phyloP scores from a whole-genome alignment of 1,140 invertebrate genomes.

The Pristionchus pacificus region DNA sequence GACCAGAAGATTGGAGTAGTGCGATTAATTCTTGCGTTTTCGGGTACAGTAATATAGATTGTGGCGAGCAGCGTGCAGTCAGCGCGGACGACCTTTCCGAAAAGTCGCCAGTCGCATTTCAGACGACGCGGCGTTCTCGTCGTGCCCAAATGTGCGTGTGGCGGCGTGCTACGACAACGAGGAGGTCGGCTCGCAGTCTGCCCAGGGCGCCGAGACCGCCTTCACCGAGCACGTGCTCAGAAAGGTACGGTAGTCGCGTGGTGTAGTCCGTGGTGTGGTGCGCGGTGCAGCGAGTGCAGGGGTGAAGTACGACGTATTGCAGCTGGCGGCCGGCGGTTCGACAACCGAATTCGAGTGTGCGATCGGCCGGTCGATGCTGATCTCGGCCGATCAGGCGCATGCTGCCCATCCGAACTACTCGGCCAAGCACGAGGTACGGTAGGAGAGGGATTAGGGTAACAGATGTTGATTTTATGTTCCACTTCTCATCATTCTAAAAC shows the following conservation, averaged over 20 bases:
- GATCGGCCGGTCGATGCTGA: conserved; percentile 37
- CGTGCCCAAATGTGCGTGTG: conserved; percentile 60
- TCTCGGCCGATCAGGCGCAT: conserved; percentile 32
- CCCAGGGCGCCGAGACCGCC: conserved; percentile 56
- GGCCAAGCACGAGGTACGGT: conserved; percentile 54
- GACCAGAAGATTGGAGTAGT: too few species aligned
- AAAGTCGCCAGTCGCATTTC: too few species aligned
- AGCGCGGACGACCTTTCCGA: too few species aligned
- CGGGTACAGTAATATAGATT: too few species aligned
- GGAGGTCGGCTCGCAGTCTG: conserved; percentile 50
- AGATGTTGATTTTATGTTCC: too few species aligned
- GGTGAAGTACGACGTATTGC: not conserved
- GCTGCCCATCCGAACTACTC: conserved; percentile 32
- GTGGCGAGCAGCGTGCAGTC: too few species aligned
- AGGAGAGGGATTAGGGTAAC: not conserved
- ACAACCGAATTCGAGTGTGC: conserved; percentile 55
- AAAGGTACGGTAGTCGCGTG: conserved; percentile 38
- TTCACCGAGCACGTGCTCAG: conserved; percentile 59
- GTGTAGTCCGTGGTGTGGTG: conserved; percentile 11
- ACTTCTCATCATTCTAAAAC: too few species aligned
- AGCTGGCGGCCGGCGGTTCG: conserved; percentile 18
- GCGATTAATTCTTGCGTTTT: too few species aligned
- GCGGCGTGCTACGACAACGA: conserved; percentile 63
- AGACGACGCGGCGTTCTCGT: conserved; percentile 26
- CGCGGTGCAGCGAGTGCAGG: not conserved